Evolutionary conservation across 2,888 invertebrate genomes (phyloP).

Genomic region (Leistus spinibarbis): DNA sequence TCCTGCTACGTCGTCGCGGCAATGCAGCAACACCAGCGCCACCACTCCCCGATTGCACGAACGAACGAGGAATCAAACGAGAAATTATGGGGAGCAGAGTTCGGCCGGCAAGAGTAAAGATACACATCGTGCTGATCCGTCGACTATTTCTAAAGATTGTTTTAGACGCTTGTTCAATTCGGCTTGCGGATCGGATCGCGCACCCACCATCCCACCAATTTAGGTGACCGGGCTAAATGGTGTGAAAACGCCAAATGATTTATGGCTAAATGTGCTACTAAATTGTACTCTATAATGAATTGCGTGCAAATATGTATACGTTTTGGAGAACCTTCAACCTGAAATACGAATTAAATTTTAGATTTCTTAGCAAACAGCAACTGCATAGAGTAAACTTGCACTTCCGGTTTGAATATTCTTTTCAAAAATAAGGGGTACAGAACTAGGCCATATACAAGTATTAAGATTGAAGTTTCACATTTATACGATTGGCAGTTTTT

Average conservation of each 20-base stretch:
- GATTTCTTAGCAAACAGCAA: too few relatives aligned
- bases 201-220: background rate
- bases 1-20: background rate
- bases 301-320: background rate
- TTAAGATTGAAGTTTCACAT: too few relatives aligned
- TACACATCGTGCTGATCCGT: slow-evolving; percentile 25
- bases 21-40: background rate
- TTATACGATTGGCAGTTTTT: too few relatives aligned
- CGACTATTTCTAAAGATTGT: slow-evolving; percentile 10
- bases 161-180: background rate
- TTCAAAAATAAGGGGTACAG: too few relatives aligned
- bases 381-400: too few relatives aligned
- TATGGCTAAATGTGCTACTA: background rate
- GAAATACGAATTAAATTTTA: too few relatives aligned
- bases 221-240: background rate
- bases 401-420: too few relatives aligned
- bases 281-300: background rate
- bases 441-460: too few relatives aligned
- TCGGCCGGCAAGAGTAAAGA: slow-evolving; percentile 9
- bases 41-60: slow-evolving; percentile 3
- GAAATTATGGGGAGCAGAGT: slow-evolving; percentile 26
- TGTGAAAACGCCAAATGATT: background rate
- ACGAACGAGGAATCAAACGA: slow-evolving; percentile 21
- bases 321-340: background rate
- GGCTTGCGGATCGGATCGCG: background rate